Conservation (phyloP, 2,888 invertebrate genomes). For the Operophtera brumata region DNA sequence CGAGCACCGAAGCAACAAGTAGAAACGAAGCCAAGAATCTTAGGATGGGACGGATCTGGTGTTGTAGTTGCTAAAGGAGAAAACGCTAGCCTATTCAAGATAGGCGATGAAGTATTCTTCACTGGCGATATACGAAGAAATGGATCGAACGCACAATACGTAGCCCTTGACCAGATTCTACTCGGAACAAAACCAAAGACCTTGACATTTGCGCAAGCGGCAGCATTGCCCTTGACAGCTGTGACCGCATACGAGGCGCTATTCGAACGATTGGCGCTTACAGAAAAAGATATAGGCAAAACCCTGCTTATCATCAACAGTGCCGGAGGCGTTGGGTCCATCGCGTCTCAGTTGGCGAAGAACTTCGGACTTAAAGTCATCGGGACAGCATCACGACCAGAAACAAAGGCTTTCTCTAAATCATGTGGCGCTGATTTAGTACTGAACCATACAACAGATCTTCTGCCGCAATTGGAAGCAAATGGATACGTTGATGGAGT, state of each 20-base stretch:
- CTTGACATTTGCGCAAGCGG: constrained; percentile 66
- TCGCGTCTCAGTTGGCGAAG: constrained; percentile 65
- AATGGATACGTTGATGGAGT: constrained; percentile 59
- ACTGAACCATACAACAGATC: constrained; percentile 59
- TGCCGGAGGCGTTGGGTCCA: constrained; percentile 68
- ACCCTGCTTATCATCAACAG: constrained; percentile 66
- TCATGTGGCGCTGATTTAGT: constrained; percentile 60
- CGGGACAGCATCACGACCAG: constrained; percentile 66
- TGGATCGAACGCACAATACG: constrained; percentile 67
- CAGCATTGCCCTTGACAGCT: constrained; percentile 66
- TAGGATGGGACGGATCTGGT: constrained; percentile 72
- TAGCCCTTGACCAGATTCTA: constrained; percentile 57
- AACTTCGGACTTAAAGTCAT: constrained; percentile 64
- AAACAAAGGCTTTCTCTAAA: constrained; percentile 53
- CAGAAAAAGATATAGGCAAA: constrained; percentile 64
- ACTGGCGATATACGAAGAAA: constrained; percentile 58
- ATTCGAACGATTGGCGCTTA: constrained; percentile 58
- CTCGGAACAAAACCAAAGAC: constrained; percentile 52
- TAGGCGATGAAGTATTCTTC: constrained; percentile 71
- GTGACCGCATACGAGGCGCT: constrained; percentile 65
- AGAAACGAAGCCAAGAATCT: constrained; percentile 55
- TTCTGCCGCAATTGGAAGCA: constrained; percentile 56
- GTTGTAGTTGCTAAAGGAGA: constrained; percentile 59
- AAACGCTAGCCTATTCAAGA: constrained; percentile 46
- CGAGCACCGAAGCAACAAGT: constrained; percentile 60